These are phyloP conservation scores for Cuculus canorus DNA, from an alignment of 2,797 vertebrate genomes.

Conservation along the genomic window DNA sequence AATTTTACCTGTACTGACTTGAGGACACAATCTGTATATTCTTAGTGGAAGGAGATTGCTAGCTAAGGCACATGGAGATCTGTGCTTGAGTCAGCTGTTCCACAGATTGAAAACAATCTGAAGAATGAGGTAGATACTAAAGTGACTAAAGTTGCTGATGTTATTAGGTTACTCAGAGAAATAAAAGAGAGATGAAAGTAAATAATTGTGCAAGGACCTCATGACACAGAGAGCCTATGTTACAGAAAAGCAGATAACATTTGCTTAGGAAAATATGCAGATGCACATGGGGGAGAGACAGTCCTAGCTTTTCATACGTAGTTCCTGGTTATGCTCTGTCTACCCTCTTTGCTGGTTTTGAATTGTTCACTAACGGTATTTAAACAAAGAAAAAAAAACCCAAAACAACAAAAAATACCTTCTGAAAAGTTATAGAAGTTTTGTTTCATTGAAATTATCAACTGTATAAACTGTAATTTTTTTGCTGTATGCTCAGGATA, in stretches of 20 bases:
- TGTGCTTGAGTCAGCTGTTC: neutral
- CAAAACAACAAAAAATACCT: neutral
- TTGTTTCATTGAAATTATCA: neutral
- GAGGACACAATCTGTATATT: neutral
- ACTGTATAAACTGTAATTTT: neutral
- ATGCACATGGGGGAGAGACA: neutral
- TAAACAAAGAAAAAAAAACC: neutral
- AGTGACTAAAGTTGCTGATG: neutral
- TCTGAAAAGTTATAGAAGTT: neutral
- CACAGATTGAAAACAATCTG: neutral
- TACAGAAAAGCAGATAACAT: neutral
- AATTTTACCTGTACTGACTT: neutral
- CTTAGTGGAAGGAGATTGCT: neutral
- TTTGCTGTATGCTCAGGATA: neutral
- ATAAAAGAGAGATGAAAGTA: neutral
- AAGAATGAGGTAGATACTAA: neutral
- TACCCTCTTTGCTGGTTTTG: neutral
- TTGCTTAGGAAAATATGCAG: neutral
- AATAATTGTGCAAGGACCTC: neutral
- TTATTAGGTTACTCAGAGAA: neutral
- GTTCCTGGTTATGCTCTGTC: neutral
- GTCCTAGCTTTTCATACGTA: neutral
- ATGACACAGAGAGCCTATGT: fast-evolving
- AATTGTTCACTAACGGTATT: neutral
- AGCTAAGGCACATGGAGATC: neutral